These are phyloP conservation scores for Lineus longissimus DNA, from an alignment of 1,140 invertebrate genomes.

Conservation along the genomic window DNA sequence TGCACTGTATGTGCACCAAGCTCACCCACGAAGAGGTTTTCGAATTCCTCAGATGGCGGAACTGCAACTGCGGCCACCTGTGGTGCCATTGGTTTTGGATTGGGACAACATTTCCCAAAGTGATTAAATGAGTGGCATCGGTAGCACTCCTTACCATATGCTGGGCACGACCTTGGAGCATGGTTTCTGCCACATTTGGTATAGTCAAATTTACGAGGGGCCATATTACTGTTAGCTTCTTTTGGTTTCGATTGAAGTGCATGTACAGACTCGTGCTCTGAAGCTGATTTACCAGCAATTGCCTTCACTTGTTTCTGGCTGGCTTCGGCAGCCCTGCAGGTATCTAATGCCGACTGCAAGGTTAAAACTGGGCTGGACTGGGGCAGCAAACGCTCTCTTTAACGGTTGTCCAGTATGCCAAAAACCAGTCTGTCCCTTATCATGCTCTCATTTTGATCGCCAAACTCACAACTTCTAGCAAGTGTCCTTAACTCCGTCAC, in stretches of 20 bases:
- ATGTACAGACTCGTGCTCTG: background rate
- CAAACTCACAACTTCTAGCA: slow-evolving; percentile 10
- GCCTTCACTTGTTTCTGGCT: background rate
- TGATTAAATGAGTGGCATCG: slow-evolving; percentile 5
- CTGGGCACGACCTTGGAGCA: background rate
- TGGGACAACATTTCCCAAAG: background rate
- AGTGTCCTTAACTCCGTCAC: slow-evolving; percentile 9
- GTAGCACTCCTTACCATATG: slow-evolving; percentile 10
- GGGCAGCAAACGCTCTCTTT: slow-evolving; percentile 7
- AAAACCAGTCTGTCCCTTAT: slow-evolving; percentile 12
- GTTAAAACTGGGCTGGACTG: slow-evolving; percentile 3
- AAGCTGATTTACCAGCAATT: background rate
- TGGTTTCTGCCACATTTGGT: background rate
- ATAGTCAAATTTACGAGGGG: background rate
- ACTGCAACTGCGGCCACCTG: background rate
- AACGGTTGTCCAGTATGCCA: background rate
- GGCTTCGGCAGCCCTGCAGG: background rate
- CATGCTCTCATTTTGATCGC: slow-evolving; percentile 5
- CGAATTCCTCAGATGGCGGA: background rate
- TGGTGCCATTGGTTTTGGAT: background rate
- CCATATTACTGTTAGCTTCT: background rate
- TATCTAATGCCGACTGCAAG: slow-evolving; percentile 6
- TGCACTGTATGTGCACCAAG: background rate
- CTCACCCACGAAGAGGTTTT: background rate
- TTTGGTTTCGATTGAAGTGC: background rate